phyloP scores from a whole-genome alignment of 2,797 vertebrate genomes.

The Streptopelia turtur region DNA sequence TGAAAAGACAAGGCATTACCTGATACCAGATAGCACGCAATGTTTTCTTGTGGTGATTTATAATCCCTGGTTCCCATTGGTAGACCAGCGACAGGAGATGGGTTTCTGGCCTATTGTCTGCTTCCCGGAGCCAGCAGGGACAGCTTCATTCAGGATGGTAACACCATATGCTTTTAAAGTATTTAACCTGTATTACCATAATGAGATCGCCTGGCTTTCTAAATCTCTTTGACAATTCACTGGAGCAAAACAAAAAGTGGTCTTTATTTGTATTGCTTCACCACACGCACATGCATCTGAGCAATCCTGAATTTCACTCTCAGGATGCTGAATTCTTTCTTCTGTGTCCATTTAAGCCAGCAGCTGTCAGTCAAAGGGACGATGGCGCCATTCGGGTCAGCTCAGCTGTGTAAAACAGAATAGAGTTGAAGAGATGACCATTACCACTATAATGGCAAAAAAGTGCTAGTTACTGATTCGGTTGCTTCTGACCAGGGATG shows the following conservation, averaged over 20 bases:
- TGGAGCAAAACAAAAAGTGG: conserved; percentile 58
- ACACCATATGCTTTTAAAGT: conserved; percentile 54
- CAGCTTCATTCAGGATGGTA: conserved; percentile 49
- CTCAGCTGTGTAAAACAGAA: conserved; percentile 38
- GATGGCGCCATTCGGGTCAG: not conserved
- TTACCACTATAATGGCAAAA: not conserved
- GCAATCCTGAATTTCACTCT: conserved; percentile 24
- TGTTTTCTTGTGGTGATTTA: conserved; percentile 22
- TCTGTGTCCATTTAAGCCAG: conserved; percentile 42
- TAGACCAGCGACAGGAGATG: not conserved
- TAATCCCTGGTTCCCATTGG: conserved; percentile 18
- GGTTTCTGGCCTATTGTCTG: conserved; percentile 50
- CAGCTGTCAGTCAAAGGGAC: not conserved
- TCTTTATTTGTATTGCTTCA: conserved; percentile 43
- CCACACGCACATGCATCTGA: not conserved
- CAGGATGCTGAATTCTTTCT: conserved; percentile 31
- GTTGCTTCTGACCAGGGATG: not conserved
- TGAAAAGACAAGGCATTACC: conserved; percentile 28
- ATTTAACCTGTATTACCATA: conserved; percentile 68
- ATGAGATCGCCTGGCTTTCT: conserved; percentile 54
- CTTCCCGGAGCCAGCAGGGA: conserved; percentile 27
- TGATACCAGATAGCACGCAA: not conserved
- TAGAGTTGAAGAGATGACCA: conserved; percentile 14
- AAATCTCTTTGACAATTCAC: conserved; percentile 56
- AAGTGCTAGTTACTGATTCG: not conserved